Base-by-base conservation (phyloP, 2,113 vertebrate species). In the Jaculus jaculus region DNA sequence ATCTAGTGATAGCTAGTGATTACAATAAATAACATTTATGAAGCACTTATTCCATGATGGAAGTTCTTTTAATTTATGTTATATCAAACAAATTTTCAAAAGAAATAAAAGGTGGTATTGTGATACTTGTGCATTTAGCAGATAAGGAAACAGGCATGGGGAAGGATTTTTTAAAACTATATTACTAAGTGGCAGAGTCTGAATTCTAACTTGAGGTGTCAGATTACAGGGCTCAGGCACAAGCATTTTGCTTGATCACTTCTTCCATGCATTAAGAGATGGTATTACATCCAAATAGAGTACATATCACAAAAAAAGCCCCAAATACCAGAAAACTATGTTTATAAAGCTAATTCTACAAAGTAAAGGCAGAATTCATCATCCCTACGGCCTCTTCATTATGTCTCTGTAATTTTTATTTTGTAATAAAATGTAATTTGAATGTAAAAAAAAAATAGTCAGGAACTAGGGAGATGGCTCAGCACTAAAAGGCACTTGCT, bases 381-480 rank as follows among this genome's bases (percentile, higher is more conserved):
- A 37, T 74, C 7, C 6, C 80, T 12, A 58, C 1, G 9, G 5
- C 72, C 78, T 91, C 47, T 54, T 75, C 26, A 77, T 74, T 69
- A 69, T 47, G 6, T 68, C 63, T 78, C 66, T 39, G 7, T 73
- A 77, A 84, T 83, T 86, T 94, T 82, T 92, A n/a, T 89, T 23
- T 89, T 89, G 47, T 51, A 84, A 93, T 78, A 69, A 94, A 83
- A 82, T 91, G 26, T 9, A 73, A 20, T 65, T 85, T 78, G 34
- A 91, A 82, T 42, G 21, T 12, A 77, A 60, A 54, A 15, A 54
- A 54, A 54, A 54, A 2, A 12, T 54, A 12, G 15, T 54, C 54
- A 54, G 54, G 54, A 54, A 54, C 54, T 54, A 12, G 54, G 54
- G 54, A 54, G 54, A 16, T 54, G 15, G 54, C 15, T 54, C 54